Evolutionary conservation across 64 coral and sea anemone genomes (phyloP).

Genomic region (Orbicella faveolata): DNA sequence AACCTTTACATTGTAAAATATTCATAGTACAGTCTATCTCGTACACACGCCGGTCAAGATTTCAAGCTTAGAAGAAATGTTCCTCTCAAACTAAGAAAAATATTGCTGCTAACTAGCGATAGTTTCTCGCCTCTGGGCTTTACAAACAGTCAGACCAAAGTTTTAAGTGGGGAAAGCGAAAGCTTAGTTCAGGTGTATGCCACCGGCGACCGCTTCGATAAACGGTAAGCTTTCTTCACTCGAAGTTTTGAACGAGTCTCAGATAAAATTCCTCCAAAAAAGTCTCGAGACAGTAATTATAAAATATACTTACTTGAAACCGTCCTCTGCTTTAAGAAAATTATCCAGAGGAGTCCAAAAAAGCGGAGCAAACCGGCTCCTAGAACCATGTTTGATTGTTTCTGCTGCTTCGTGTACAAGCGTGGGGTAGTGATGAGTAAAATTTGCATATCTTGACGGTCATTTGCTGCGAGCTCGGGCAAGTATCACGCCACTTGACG

Average conservation of each 20-base stretch:
- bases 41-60: conserved; percentile 11
- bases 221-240: not conserved
- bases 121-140: not conserved
- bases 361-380: not conserved
- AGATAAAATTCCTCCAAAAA: not conserved
- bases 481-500: conserved; percentile 76
- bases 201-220: not conserved
- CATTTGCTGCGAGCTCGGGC: not conserved
- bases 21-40: conserved; percentile 12
- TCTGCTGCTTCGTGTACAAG: not conserved
- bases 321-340: not conserved
- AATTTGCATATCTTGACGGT: conserved; percentile 1
- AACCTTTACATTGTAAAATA: conserved; percentile 37
- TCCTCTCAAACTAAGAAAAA: not conserved
- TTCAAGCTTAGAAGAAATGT: not conserved
- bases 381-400: not conserved
- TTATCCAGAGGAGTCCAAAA: not conserved
- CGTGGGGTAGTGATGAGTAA: not conserved
- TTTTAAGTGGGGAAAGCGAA: not conserved
- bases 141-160: not conserved
- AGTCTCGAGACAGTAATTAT: not conserved
- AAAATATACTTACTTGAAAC: not conserved
- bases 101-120: not conserved
- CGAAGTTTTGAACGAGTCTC: conserved; percentile 7
- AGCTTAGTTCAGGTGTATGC: conserved; percentile 3